Percentiles rank a stretch among this genome's conserved stretches.
Conservation (phyloP, 2,113 vertebrate species). For the Pteronura brasiliensis region DNA sequence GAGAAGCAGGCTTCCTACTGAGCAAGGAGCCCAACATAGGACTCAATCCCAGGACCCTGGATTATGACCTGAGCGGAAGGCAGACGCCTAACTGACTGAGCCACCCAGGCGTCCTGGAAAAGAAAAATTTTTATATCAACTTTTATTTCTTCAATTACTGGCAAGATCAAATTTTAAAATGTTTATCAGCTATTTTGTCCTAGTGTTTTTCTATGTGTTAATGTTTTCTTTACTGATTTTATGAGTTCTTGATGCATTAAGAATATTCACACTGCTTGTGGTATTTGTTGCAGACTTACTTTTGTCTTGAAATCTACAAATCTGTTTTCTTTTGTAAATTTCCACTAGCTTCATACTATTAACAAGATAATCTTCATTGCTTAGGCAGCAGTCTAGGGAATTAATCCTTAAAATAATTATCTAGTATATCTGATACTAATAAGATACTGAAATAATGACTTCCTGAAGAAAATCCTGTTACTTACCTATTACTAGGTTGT, state of each 20-base stretch:
- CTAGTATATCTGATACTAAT: slow-evolving; percentile 25
- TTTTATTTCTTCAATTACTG: slow-evolving; percentile 22
- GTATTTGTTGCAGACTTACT: not conserved
- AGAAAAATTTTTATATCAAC: not conserved
- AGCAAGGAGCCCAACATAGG: not conserved
- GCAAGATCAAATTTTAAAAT: slow-evolving; percentile 25
- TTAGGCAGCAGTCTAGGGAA: slow-evolving; percentile 31
- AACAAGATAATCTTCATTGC: slow-evolving; percentile 15
- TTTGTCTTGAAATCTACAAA: not conserved
- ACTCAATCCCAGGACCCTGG: not conserved
- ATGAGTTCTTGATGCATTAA: slow-evolving; percentile 13
- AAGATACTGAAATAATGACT: slow-evolving; percentile 48
- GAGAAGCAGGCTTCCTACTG: not conserved
- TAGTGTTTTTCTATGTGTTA: not conserved
- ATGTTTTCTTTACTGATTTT: slow-evolving; percentile 21
- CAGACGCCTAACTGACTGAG: too few relatives aligned
- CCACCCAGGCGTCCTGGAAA: too few relatives aligned
- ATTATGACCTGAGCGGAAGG: not conserved
- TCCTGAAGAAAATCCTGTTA: slow-evolving; percentile 39
- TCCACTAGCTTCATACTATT: slow-evolving; percentile 38
- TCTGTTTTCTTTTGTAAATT: slow-evolving; percentile 48
- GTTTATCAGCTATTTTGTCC: not conserved
- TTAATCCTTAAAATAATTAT: slow-evolving; percentile 50
- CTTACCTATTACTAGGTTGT: slow-evolving; percentile 37
- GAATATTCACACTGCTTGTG: not conserved